These are phyloP conservation scores for Sebastiscus albofasciatus DNA, from an alignment of 2,797 vertebrate genomes.

Conservation along the genomic window DNA sequence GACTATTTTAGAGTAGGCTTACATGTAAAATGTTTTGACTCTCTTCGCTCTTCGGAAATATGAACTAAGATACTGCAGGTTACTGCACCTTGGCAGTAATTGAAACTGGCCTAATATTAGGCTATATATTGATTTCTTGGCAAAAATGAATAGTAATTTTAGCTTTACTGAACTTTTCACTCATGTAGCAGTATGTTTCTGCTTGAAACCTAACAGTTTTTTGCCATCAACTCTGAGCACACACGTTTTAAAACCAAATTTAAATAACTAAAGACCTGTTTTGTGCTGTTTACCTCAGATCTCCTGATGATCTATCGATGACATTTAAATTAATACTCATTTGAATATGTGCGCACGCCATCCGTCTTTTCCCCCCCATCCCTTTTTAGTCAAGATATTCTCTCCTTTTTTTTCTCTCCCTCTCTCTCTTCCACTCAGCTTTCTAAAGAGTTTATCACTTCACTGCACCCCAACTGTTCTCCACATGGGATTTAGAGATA, in stretches of 20 bases:
- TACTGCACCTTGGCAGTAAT: no score
- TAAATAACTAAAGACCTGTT: slow-evolving; percentile 22
- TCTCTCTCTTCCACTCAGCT: neutral
- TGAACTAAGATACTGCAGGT: neutral
- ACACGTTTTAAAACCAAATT: neutral
- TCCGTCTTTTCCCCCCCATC: neutral
- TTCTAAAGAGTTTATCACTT: slow-evolving; percentile 25
- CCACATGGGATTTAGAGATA: slow-evolving; percentile 19
- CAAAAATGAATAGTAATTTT: neutral
- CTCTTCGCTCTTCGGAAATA: neutral
- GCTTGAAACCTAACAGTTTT: neutral
- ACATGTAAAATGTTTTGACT: neutral
- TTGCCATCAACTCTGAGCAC: neutral
- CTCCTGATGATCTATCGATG: slow-evolving; percentile 26
- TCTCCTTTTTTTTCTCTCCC: neutral
- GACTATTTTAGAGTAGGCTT: slow-evolving; percentile 16
- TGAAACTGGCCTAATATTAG: neutral
- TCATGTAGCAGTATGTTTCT: neutral
- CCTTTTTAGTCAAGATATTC: neutral
- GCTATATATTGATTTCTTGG: neutral
- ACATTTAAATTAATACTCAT: slow-evolving; percentile 47
- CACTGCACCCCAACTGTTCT: slow-evolving; percentile 14
- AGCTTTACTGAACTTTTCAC: neutral
- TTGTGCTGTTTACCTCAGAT: slow-evolving; percentile 20
- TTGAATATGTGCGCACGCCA: slow-evolving; percentile 40